Conservation (phyloP, 2,113 vertebrate species). For the Baryphthengus martii region DNA sequence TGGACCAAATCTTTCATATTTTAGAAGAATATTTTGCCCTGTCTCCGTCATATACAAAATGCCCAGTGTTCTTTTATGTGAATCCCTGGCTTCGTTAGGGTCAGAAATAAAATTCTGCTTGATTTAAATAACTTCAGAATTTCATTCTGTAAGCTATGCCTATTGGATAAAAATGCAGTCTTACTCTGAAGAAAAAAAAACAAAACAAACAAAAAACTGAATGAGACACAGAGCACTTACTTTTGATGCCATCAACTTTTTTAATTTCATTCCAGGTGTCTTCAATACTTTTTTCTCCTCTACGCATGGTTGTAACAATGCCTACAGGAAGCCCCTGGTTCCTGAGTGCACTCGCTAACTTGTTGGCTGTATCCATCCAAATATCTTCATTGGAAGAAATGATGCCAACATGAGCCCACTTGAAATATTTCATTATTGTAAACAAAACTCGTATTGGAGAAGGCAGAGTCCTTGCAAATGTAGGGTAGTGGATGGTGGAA, state of each 20-base stretch:
- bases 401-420: conserved; percentile 85
- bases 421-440: conserved; percentile 83
- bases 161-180: neutral
- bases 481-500: conserved; percentile 66
- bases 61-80: neutral
- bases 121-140: neutral
- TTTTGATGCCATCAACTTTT: conserved; percentile 75
- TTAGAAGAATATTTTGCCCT: neutral
- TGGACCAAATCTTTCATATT: neutral
- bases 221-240: conserved; percentile 69
- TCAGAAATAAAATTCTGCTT: neutral
- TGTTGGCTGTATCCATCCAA: conserved; percentile 82
- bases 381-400: conserved; percentile 85
- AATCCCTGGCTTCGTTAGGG: neutral
- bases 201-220: neutral
- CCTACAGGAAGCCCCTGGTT: conserved; percentile 78
- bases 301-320: conserved; percentile 72
- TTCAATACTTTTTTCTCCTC: conserved; percentile 76
- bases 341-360: conserved; percentile 78
- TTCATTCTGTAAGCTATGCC: neutral
- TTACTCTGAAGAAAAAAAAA: neutral
- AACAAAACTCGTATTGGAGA: conserved; percentile 78
- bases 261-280: conserved; percentile 75
- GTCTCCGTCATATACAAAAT: neutral
- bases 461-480: conserved; percentile 79